A percentile compares a stretch with the other conserved stretches of the same genome.
phyloP scores from a whole-genome alignment of 1,140 invertebrate species.

The Vanessa atalanta region DNA sequence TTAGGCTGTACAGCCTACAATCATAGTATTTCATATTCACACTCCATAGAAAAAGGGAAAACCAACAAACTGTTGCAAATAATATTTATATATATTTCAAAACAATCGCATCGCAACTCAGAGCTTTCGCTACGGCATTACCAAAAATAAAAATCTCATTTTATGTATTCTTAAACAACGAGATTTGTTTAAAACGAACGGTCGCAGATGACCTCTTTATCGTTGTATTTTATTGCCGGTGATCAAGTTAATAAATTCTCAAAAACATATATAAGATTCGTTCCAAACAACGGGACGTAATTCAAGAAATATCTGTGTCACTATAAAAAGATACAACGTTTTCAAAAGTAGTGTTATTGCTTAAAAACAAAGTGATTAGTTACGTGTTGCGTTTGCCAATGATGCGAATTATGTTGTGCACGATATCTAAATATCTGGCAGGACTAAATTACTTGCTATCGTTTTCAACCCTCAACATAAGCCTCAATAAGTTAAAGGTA shows the following conservation, averaged over 20 bases:
- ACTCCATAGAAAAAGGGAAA: too few species aligned
- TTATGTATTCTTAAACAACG: slow-evolving; percentile 43
- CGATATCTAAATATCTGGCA: too few species aligned
- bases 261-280: slow-evolving; percentile 52
- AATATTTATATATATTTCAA: slow-evolving; percentile 1
- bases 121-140: slow-evolving; percentile 22
- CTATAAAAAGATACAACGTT: slow-evolving; percentile 46
- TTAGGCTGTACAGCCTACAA: too few species aligned
- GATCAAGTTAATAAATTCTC: slow-evolving; percentile 62
- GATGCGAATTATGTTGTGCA: background rate
- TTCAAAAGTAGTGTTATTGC: slow-evolving; percentile 16
- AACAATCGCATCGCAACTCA: slow-evolving; percentile 17
- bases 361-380: slow-evolving; percentile 8
- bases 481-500: too few species aligned
- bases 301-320: slow-evolving; percentile 64
- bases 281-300: slow-evolving; percentile 49
- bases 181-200: slow-evolving; percentile 60
- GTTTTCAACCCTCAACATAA: too few species aligned
- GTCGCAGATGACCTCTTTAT: slow-evolving; percentile 60
- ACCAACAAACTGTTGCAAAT: background rate
- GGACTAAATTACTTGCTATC: too few species aligned
- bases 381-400: background rate
- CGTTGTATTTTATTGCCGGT: slow-evolving; percentile 57
- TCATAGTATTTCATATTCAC: too few species aligned
- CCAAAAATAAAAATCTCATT: slow-evolving; percentile 42